Evolutionary conservation across 2,888 invertebrate genomes (phyloP).

Genomic region (Dynastes maya): DNA sequence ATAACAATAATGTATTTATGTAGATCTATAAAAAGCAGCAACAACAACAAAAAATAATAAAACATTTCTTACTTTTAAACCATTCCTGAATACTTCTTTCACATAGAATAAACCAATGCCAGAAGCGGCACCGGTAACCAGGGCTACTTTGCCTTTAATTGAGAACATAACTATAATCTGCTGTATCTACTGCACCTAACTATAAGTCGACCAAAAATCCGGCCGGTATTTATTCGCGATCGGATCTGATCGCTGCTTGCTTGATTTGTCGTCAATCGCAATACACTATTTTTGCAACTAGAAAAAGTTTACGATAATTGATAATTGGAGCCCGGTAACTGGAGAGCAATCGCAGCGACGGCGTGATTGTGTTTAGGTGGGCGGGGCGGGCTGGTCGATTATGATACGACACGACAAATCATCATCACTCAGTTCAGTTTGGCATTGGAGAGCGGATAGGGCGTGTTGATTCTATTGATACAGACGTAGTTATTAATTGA

Average conservation of each 20-base stretch:
- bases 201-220: not conserved
- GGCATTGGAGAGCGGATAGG: no score
- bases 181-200: not conserved
- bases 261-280: not conserved
- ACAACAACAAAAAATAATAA: not conserved
- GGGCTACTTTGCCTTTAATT: slow-evolving; percentile 79
- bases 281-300: no score
- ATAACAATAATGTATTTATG: no score
- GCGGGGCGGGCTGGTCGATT: no score
- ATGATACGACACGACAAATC: no score
- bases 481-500: no score
- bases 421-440: no score
- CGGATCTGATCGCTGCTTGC: not conserved
- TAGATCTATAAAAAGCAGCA: not conserved
- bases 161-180: slow-evolving; percentile 10
- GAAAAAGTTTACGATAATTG: no score
- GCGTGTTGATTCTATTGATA: no score
- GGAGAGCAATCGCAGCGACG: no score
- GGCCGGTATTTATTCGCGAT: slow-evolving; percentile 15
- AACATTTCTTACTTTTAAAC: slow-evolving; percentile 60
- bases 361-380: no score
- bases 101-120: slow-evolving; percentile 81
- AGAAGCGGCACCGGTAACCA: slow-evolving; percentile 83
- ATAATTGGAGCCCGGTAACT: no score
- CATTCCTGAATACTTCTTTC: slow-evolving; percentile 79